A percentile compares a stretch with the other conserved stretches of the same genome.
Evolutionary conservation across 2,797 vertebrate genomes (phyloP).

Genomic region (Sebastiscus tertius): DNA sequence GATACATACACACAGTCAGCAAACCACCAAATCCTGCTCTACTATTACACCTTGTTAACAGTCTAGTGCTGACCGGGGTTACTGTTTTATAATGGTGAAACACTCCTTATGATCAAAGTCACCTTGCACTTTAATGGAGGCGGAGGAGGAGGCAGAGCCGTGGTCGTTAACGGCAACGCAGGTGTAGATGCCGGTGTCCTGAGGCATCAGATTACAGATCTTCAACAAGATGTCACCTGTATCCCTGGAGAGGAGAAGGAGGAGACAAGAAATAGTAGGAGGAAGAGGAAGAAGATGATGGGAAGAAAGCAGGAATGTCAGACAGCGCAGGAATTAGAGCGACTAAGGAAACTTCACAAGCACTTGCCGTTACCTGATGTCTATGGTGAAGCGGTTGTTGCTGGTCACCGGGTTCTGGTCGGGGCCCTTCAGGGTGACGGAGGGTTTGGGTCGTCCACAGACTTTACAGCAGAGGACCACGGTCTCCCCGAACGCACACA

Average conservation of each 20-base stretch:
- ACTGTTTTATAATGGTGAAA: neutral
- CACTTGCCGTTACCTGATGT: slow-evolving; percentile 75
- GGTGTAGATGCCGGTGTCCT: slow-evolving; percentile 98
- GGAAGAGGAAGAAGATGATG: neutral
- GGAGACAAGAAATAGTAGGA: neutral
- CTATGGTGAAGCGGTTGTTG: slow-evolving; percentile 87
- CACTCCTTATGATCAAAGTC: neutral
- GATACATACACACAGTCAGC: neutral
- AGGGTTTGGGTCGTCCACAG: slow-evolving; percentile 94
- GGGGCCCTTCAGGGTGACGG: slow-evolving; percentile 92
- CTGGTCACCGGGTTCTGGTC: slow-evolving; percentile 93
- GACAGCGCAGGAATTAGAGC: neutral
- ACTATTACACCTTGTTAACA: neutral
- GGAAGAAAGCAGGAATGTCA: neutral
- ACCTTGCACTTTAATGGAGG: slow-evolving; percentile 99
- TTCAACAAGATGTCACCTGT: slow-evolving; percentile 94
- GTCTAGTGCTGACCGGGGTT: too few relatives aligned
- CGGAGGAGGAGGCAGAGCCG: slow-evolving; percentile 91
- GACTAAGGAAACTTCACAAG: accelerated
- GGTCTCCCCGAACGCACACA: slow-evolving; percentile 94
- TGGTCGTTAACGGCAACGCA: slow-evolving; percentile 94
- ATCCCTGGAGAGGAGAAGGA: slow-evolving; percentile 81
- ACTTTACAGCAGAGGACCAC: slow-evolving; percentile 96
- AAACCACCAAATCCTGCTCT: neutral
- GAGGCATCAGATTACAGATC: slow-evolving; percentile 97